These are phyloP conservation scores for Oscheius sp. DNA, from an alignment of 2,888 invertebrate genomes.

Conservation along the genomic window DNA sequence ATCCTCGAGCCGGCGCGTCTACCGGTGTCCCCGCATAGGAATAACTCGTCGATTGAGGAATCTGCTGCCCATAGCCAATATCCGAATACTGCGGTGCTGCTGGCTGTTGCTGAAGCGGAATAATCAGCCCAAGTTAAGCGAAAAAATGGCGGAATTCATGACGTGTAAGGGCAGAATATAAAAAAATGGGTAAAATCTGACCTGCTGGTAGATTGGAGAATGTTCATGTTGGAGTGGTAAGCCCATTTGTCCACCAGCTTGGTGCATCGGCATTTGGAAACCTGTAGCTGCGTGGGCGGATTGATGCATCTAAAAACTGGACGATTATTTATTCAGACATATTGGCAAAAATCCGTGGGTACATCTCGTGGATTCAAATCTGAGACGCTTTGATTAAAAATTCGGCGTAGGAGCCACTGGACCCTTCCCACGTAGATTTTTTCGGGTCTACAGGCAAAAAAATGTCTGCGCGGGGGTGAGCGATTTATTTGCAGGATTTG, in stretches of 20 bases:
- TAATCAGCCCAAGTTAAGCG: neutral
- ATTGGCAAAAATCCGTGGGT: neutral
- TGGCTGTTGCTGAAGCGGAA: neutral
- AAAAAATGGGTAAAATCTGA: neutral
- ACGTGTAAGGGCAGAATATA: neutral
- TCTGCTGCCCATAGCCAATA: constrained; percentile 33
- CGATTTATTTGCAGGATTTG: too few relatives aligned
- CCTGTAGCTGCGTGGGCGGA: constrained; percentile 46
- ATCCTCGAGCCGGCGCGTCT: constrained; percentile 16
- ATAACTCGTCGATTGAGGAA: constrained; percentile 27
- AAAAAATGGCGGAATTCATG: neutral
- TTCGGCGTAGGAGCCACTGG: too few relatives aligned
- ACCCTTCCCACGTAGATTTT: too few relatives aligned
- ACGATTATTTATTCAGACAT: neutral
- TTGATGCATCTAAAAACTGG: constrained; percentile 49
- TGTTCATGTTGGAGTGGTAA: constrained; percentile 12
- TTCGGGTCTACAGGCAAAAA: too few relatives aligned
- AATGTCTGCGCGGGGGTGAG: too few relatives aligned
- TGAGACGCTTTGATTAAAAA: too few relatives aligned
- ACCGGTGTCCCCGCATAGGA: constrained; percentile 16
- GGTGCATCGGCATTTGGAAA: constrained; percentile 31
- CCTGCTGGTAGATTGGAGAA: constrained; percentile 15
- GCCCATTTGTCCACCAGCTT: neutral
- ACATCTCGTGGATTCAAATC: too few relatives aligned
- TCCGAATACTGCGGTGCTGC: constrained; percentile 2